phyloP scores from a whole-genome alignment of 2,113 vertebrate species.

The Pantherophis guttatus region DNA sequence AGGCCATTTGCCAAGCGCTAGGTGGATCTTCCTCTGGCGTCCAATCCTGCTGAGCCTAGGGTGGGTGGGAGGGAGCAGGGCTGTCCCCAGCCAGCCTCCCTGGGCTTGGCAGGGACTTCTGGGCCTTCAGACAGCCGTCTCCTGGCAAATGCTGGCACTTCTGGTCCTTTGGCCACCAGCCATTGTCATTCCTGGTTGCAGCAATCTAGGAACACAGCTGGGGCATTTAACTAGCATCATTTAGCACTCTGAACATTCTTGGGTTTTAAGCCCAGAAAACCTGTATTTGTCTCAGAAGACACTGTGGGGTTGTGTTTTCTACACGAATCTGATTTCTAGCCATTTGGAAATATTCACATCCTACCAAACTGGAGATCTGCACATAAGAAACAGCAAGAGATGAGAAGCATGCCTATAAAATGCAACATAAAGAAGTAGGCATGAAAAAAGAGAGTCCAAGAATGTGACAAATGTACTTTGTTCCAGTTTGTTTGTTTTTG shows the following conservation, averaged over 20 bases:
- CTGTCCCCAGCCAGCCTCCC: background rate
- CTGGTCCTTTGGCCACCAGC: constrained; percentile 21
- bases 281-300: constrained; percentile 24
- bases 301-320: constrained; percentile 39
- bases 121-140: background rate
- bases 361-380: constrained; percentile 57
- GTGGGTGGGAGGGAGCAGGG: background rate
- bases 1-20: background rate
- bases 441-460: constrained; percentile 64
- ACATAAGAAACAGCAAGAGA: background rate
- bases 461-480: constrained; percentile 62
- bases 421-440: constrained; percentile 57
- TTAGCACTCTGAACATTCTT: constrained; percentile 34
- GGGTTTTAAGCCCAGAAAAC: constrained; percentile 38
- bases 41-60: background rate
- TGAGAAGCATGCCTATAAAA: constrained; percentile 52
- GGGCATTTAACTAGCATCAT: constrained; percentile 34
- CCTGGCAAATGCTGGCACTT: background rate
- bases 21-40: background rate
- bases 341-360: constrained; percentile 60
- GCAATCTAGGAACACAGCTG: constrained; percentile 20
- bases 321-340: constrained; percentile 39
- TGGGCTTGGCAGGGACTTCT: background rate
- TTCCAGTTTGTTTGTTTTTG: constrained; percentile 63
- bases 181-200: constrained; percentile 32